phyloP scores from a whole-genome alignment of 2,797 vertebrate species.

The Caiman crocodilus region DNA sequence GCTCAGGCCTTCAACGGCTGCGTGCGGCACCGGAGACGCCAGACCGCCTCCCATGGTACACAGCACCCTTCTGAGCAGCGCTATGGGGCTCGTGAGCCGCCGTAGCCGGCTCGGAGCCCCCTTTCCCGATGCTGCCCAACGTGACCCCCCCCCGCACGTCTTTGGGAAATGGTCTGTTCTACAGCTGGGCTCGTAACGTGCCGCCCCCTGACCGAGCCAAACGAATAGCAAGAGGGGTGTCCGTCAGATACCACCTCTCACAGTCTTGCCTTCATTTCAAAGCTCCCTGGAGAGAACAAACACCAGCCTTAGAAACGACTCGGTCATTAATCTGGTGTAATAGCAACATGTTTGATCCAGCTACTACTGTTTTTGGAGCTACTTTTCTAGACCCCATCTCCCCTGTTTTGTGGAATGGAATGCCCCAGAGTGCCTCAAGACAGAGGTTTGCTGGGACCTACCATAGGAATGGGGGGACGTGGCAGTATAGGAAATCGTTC shows the following conservation, averaged over 20 bases:
- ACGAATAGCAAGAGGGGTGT: too few relatives aligned
- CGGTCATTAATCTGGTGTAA: neutral
- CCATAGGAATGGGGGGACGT: neutral
- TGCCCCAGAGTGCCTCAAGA: neutral
- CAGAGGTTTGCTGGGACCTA: rapidly evolving
- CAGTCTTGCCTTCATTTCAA: neutral
- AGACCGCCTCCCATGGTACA: too few relatives aligned
- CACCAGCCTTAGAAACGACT: neutral
- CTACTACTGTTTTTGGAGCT: neutral
- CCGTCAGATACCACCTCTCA: too few relatives aligned
- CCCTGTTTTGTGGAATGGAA: neutral
- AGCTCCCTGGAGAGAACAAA: neutral
- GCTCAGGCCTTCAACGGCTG: too few relatives aligned
- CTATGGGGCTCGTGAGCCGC: rapidly evolving
- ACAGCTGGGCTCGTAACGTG: rapidly evolving
- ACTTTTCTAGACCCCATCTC: neutral
- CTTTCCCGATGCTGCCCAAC: neutral
- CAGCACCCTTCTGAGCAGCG: too few relatives aligned
- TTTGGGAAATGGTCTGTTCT: neutral
- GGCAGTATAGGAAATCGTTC: too few relatives aligned
- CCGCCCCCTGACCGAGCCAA: neutral
- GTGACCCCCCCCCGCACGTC: neutral
- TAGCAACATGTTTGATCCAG: neutral
- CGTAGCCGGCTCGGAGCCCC: neutral
- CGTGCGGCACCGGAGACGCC: too few relatives aligned